Base-by-base conservation (phyloP, 2,797 vertebrate species). In the Brachyalestes nurse region DNA sequence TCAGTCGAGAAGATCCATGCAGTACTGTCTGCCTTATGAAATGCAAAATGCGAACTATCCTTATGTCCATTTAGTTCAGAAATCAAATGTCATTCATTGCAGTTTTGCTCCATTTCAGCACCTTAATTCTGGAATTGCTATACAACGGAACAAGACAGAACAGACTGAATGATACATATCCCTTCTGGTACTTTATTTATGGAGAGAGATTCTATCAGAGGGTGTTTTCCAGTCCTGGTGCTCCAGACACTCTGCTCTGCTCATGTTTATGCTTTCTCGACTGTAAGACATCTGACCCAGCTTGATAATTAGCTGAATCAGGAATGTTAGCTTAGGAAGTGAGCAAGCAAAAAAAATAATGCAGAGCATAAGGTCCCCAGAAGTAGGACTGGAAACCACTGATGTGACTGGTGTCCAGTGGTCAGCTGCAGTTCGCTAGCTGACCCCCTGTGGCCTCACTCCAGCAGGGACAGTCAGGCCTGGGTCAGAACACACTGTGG, bases 371-470 rank as follows among this genome's bases (percentile, higher is more conserved):
- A 12, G 34, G 53, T 60, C 21, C 51, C 13, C 53, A 51, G 9
- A 42, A 19, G 16, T 40, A 17, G 38, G 19, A 66, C 10, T 42
- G 64, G 64, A 42, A 66, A 42, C 7, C 17, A 66, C 64, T 42
- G 64, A 66, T 40, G 38, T 66, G 84, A 80, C 76, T 93, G 90
- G 89, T 85, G 82, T 91, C 88, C 88, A 85, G 88, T 91, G 91
- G 89, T 89, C 89, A 89, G 88, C 89, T 87, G 82, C 88, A 62
- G 82, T 89, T 92, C 88, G 89, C 90, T 91, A 93, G 90, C 88
- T 92, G 90, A 92, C 91, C 91, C 90, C 90, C 70, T 17, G 87
- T 90, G 92, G 91, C 85, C 92, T 84, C 42, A 25, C 21, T 79
- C 86, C 89, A 85, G 91, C 88, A 88, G 88, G 84, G 86, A 85